These are phyloP conservation scores for Cetoscarus ocellatus DNA, from an alignment of 2,797 vertebrate genomes.

Conservation along the genomic window DNA sequence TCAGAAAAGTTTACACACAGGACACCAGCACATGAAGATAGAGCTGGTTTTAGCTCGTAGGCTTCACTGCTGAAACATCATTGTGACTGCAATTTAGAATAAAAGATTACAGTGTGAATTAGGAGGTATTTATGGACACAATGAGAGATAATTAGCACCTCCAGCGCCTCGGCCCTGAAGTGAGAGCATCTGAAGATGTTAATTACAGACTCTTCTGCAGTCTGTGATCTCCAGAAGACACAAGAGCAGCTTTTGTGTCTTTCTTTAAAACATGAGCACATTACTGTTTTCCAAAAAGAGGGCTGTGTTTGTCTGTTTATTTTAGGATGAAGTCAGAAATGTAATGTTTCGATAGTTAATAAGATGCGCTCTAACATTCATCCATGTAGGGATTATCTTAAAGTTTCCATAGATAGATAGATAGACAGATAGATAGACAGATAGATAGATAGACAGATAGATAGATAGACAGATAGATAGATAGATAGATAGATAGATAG, in stretches of 20 bases:
- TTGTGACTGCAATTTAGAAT: constrained; percentile 24
- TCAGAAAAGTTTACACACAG: constrained; percentile 20
- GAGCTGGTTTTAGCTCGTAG: constrained; percentile 14
- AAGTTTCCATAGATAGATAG: no score
- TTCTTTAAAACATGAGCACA: constrained; percentile 1
- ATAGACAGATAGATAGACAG: no score
- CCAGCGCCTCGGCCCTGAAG: constrained; percentile 45
- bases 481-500: no score
- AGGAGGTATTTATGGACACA: constrained; percentile 66
- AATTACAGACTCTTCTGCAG: constrained; percentile 29
- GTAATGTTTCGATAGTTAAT: no score
- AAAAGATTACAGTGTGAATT: constrained; percentile 55
- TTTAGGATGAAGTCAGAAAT: no score
- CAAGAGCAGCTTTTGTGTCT: constrained; percentile 5
- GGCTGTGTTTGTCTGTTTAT: no score
- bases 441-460: no score
- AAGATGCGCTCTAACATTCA: no score
- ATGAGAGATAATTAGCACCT: constrained; percentile 66
- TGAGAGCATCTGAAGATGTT: constrained; percentile 49
- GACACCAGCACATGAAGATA: constrained; percentile 16
- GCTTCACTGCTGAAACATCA: constrained; percentile 31
- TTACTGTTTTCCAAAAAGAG: no score
- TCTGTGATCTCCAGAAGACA: constrained; percentile 25
- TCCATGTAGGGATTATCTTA: no score
- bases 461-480: no score